Base-by-base conservation (phyloP, 2,888 invertebrate species). In the Listrodromus nycthemerus region DNA sequence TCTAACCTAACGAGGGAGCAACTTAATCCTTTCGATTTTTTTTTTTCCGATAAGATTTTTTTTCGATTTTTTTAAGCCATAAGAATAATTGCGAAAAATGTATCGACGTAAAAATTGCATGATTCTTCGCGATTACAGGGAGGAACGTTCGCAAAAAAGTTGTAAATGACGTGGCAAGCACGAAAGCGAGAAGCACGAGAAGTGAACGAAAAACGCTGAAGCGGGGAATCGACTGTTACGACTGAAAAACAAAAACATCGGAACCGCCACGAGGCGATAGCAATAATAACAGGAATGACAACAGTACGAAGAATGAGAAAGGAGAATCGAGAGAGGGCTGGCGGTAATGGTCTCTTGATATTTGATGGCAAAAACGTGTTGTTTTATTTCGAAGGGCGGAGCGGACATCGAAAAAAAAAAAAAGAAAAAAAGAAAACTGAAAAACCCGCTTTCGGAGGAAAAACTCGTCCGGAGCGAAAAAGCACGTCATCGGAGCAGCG, bases 281-380 rank as follows among this genome's bases (percentile, higher is more conserved):
- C 37, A 73, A 76, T 86, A 83, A 85, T 52, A 69, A 81, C 63
- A 74, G 41, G 55, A 69, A 58, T 27, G 30, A 58, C n/a, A 58
- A 58, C 58, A 71, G 45, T n/a, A 52, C 16, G 24, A 30, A 24
- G 30, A 50, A 66, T 16, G 63, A 27, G 50, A 70, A 33, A 27
- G 63, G 87, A 85, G 80, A 84, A 87, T 85, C 81, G 77, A 76
- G 78, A 84, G 71, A 84, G 71, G 75, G 73, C 75, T 77, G 83
- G 85, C 80, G 86, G 83, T 89, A 90, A 91, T 89, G 88, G 87
- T 86, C 87, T 88, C 87, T 86, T 87, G 87, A 88, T 87, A 87
- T 89, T 89, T 86, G 82, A 83, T 85, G 74, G 48, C 30, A 41
- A 63, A 30, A 63, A 30, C 71, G 61, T 50, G 21, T 77, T 55